Percentiles rank a stretch among this genome's conserved stretches.
Evolutionary conservation across 1,140 invertebrate genomes (phyloP).

Genomic region (Drosophila eugracilis): DNA sequence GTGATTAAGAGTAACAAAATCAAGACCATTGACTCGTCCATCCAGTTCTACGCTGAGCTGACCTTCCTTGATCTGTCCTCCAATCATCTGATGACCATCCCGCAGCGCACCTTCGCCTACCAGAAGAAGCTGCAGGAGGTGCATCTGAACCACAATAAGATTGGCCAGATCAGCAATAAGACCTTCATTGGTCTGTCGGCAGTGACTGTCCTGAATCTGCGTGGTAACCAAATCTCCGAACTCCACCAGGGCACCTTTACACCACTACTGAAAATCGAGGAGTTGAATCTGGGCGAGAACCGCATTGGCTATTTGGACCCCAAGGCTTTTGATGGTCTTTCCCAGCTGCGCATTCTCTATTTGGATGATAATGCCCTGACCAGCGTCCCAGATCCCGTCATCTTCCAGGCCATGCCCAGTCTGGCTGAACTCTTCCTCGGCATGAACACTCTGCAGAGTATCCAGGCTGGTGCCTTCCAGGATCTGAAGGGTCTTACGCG

Average conservation of each 20-base stretch:
- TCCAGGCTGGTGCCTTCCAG: constrained; percentile 91
- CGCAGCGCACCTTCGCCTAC: constrained; percentile 91
- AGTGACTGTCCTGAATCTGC: constrained; percentile 91
- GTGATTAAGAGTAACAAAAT: constrained; percentile 94
- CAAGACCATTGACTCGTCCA: constrained; percentile 94
- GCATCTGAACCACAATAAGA: constrained; percentile 94
- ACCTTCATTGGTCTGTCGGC: constrained; percentile 92
- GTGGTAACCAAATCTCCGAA: constrained; percentile 93
- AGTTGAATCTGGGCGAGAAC: constrained; percentile 94
- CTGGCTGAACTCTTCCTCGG: constrained; percentile 93
- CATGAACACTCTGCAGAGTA: constrained; percentile 90
- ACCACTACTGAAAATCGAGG: constrained; percentile 90
- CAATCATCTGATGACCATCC: constrained; percentile 93
- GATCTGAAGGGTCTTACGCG: constrained; percentile 90
- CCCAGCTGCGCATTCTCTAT: constrained; percentile 91
- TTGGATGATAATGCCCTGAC: constrained; percentile 94
- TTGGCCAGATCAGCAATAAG: constrained; percentile 91
- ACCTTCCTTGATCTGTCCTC: constrained; percentile 93
- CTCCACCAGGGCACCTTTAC: constrained; percentile 92
- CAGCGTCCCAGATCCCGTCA: constrained; percentile 88
- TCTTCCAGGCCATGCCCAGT: constrained; percentile 90
- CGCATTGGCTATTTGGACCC: constrained; percentile 92
- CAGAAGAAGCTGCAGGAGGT: constrained; percentile 93
- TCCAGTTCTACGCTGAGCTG: constrained; percentile 94
- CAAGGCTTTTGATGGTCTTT: constrained; percentile 92